Conservation (phyloP, 2,888 invertebrate species). For the Amorpha juglandis region DNA sequence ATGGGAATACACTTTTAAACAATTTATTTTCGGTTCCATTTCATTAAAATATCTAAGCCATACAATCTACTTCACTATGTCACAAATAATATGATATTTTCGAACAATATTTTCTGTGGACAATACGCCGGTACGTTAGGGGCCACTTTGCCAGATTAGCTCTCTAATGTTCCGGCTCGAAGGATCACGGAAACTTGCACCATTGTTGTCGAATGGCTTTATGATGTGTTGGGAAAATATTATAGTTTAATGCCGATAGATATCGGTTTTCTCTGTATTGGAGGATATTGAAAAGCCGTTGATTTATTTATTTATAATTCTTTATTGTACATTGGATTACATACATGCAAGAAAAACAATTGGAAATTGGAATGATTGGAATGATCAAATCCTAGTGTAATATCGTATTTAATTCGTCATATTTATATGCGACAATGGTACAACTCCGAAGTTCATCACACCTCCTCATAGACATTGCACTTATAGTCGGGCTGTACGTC, state of each 20-base stretch:
- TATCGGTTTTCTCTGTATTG: neutral
- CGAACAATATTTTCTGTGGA: conserved; percentile 52
- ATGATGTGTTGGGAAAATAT: conserved; percentile 22
- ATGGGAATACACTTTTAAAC: neutral
- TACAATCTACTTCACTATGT: neutral
- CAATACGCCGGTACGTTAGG: conserved; percentile 48
- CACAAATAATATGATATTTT: conserved; percentile 12
- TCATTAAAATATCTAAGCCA: neutral
- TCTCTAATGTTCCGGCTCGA: conserved; percentile 61
- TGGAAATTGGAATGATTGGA: too few species aligned
- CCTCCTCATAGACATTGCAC: too few species aligned
- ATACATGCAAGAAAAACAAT: too few species aligned
- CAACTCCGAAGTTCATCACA: too few species aligned
- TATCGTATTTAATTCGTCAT: too few species aligned
- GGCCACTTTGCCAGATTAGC: conserved; percentile 71
- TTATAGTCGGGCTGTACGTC: too few species aligned
- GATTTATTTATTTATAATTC: too few species aligned
- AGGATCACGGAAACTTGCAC: conserved; percentile 43
- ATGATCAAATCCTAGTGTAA: too few species aligned
- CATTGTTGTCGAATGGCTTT: conserved; percentile 25
- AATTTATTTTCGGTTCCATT: neutral
- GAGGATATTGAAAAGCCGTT: too few species aligned
- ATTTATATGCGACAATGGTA: too few species aligned
- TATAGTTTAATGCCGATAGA: neutral
- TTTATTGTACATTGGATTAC: too few species aligned